These are phyloP conservation scores for Orientallactaga bullata DNA, from an alignment of 2,113 vertebrate genomes.

Conservation along the genomic window DNA sequence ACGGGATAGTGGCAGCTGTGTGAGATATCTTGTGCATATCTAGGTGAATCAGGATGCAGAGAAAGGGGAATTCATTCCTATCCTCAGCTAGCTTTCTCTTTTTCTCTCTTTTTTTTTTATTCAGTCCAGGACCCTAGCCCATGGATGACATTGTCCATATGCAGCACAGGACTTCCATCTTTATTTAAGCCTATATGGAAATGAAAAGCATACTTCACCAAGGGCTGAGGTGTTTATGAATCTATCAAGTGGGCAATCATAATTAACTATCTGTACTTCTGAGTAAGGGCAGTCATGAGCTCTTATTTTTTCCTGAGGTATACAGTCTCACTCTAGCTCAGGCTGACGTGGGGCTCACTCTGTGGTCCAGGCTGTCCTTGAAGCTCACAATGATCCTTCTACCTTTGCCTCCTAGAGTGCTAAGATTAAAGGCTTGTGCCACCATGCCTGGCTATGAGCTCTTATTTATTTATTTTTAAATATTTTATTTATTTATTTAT, in stretches of 20 bases:
- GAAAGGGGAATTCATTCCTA: not conserved
- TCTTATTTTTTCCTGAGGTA: not conserved
- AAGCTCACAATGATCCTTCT: no score
- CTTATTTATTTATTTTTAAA: no score
- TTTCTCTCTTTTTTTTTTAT: no score
- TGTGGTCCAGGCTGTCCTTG: not conserved
- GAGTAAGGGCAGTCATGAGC: not conserved
- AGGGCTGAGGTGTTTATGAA: not conserved
- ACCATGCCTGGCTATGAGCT: no score
- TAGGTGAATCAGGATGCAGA: not conserved
- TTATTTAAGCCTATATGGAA: not conserved
- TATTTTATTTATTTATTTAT: no score
- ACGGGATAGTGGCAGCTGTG: not conserved
- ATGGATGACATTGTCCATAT: not conserved
- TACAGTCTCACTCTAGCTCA: no score
- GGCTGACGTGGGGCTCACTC: no score
- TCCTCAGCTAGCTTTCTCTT: not conserved
- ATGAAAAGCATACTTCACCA: not conserved
- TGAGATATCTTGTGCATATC: not conserved
- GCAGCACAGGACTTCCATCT: not conserved
- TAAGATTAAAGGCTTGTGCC: no score
- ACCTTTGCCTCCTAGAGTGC: no score
- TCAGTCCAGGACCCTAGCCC: not conserved
- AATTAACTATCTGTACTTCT: not conserved
- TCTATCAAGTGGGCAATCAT: not conserved